Evolutionary conservation across 2,797 vertebrate genomes (phyloP).

Genomic region (Pelochelys cantorii): DNA sequence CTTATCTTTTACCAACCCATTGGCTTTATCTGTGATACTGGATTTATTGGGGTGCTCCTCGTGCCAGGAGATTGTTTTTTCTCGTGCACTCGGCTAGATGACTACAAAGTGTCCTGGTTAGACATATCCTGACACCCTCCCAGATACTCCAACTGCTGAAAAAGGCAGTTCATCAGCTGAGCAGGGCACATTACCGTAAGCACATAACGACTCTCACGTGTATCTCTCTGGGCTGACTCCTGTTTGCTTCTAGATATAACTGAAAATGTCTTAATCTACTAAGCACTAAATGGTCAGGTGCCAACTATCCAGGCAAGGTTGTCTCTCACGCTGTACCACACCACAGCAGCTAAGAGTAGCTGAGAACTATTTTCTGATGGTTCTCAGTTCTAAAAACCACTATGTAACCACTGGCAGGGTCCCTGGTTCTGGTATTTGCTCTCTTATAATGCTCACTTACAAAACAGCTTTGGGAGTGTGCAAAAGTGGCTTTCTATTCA

Average conservation of each 20-base stretch:
- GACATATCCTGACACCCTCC: neutral
- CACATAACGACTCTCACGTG: accelerated
- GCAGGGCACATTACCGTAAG: neutral
- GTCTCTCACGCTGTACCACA: neutral
- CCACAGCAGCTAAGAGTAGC: neutral
- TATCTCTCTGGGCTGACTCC: neutral
- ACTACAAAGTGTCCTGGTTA: accelerated
- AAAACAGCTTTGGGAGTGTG: neutral
- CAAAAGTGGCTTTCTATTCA: neutral
- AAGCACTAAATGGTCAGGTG: neutral
- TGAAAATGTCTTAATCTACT: neutral
- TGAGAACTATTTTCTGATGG: neutral
- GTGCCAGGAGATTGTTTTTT: neutral
- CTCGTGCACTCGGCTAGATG: accelerated
- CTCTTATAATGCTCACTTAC: neutral
- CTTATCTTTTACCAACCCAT: neutral
- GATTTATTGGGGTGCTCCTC: neutral
- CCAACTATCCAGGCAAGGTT: neutral
- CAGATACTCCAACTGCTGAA: neutral
- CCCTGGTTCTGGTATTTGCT: neutral
- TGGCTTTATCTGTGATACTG: accelerated
- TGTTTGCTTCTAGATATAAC: neutral
- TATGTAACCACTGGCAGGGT: neutral
- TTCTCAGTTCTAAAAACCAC: neutral
- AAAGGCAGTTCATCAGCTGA: neutral